A percentile compares a stretch with the other conserved stretches of the same genome.
Evolutionary conservation across 2,797 vertebrate genomes (phyloP).

Genomic region (Danio kyathit): DNA sequence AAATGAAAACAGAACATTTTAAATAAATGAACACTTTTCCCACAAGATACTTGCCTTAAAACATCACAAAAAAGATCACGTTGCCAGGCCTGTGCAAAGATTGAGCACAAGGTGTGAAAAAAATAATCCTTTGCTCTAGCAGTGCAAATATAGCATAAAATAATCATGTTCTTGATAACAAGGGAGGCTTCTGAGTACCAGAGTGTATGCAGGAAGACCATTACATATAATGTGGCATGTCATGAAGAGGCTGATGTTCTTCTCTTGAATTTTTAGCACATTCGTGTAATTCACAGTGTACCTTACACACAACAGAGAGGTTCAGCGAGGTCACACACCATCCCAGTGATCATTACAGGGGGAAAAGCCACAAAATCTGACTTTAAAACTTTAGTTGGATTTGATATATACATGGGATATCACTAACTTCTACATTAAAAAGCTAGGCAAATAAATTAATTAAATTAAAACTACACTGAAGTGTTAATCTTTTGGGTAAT

Average conservation of each 20-base stretch:
- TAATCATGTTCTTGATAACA: constrained; percentile 23
- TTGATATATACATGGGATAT: not conserved
- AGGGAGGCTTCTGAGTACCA: not conserved
- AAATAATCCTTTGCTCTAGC: not conserved
- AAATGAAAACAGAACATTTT: no score
- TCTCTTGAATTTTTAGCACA: constrained; percentile 5
- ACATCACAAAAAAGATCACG: not conserved
- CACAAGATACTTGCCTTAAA: not conserved
- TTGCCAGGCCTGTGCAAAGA: not conserved
- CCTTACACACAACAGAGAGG: not conserved
- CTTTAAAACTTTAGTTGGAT: no score
- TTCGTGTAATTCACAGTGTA: not conserved
- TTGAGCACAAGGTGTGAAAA: not conserved
- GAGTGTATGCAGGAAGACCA: constrained; percentile 18
- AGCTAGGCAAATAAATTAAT: no score
- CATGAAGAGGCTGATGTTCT: constrained; percentile 24
- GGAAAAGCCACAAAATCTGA: no score
- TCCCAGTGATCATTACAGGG: not conserved
- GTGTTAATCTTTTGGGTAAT: not conserved
- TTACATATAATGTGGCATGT: constrained; percentile 25
- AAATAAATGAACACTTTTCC: no score
- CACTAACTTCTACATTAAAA: not conserved
- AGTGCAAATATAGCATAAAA: constrained; percentile 15
- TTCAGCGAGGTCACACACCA: not conserved
- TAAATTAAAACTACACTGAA: not conserved